Percentiles rank a stretch among this genome's conserved stretches.
These are phyloP conservation scores for Agrotis puta DNA, from an alignment of 2,888 invertebrate genomes.

Conservation along the genomic window DNA sequence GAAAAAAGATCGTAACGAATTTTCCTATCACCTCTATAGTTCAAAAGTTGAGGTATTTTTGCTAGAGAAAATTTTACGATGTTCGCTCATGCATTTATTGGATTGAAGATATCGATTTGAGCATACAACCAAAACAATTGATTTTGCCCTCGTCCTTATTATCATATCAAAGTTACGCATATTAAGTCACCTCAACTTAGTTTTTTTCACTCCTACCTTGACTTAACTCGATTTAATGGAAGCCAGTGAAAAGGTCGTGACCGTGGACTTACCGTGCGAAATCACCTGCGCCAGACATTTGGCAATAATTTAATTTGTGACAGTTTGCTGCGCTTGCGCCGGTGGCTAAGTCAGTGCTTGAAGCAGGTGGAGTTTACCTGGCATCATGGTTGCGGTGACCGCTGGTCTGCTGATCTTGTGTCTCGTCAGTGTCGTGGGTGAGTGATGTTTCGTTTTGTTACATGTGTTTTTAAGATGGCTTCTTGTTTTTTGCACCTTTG, in stretches of 20 bases:
- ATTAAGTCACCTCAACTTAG: constrained; percentile 40
- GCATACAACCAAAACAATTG: neutral
- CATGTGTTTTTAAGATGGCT: neutral
- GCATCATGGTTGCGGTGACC: constrained; percentile 64
- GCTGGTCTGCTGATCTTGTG: constrained; percentile 65
- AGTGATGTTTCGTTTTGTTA: constrained; percentile 38
- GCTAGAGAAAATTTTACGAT: neutral
- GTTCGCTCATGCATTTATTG: neutral
- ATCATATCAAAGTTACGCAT: constrained; percentile 27
- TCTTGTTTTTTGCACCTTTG: neutral
- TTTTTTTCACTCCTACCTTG: constrained; percentile 58
- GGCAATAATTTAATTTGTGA: constrained; percentile 75
- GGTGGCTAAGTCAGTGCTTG: constrained; percentile 65
- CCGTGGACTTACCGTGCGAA: constrained; percentile 83
- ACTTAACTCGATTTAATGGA: constrained; percentile 56
- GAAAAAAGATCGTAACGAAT: neutral
- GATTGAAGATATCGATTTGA: neutral
- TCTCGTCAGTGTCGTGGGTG: constrained; percentile 56
- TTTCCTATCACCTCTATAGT: neutral
- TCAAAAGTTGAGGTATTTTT: neutral
- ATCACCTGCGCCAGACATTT: constrained; percentile 77
- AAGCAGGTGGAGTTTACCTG: constrained; percentile 58
- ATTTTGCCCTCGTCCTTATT: constrained; percentile 13
- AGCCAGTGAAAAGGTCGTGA: constrained; percentile 78
- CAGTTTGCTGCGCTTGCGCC: constrained; percentile 64